A percentile compares a stretch with the other conserved stretches of the same genome.
phyloP scores from a whole-genome alignment of 2,888 invertebrate genomes.

The Nemotelus pantherinus region DNA sequence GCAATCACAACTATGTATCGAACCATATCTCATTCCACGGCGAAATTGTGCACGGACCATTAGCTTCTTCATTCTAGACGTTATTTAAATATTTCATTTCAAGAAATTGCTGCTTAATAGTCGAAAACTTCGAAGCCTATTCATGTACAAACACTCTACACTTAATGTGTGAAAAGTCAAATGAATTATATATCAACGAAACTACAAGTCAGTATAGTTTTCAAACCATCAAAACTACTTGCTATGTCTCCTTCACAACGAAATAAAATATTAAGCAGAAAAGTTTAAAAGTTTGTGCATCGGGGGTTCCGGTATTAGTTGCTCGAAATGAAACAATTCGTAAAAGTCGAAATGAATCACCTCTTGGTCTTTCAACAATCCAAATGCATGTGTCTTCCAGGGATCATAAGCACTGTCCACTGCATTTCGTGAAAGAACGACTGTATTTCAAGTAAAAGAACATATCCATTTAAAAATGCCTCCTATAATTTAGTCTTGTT shows the following conservation, averaged over 20 bases:
- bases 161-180: conserved; percentile 40
- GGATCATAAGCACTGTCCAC: conserved; percentile 9
- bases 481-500: conserved; percentile 29
- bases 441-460: background rate
- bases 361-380: background rate
- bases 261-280: conserved; percentile 39
- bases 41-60: too few species aligned
- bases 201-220: background rate
- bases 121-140: background rate
- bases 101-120: too few species aligned
- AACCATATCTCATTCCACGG: too few species aligned
- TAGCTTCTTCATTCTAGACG: too few species aligned
- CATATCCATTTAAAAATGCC: conserved; percentile 4
- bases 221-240: background rate
- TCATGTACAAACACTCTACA: conserved; percentile 18
- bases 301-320: background rate
- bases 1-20: too few species aligned
- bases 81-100: too few species aligned
- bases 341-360: too few species aligned
- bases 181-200: conserved; percentile 26
- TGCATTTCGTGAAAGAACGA: background rate
- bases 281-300: conserved; percentile 26
- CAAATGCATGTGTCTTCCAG: background rate
- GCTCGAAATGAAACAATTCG: background rate
- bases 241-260: conserved; percentile 3